Conservation (phyloP, 2,113 vertebrate genomes). For the Hyaena hyaena region DNA sequence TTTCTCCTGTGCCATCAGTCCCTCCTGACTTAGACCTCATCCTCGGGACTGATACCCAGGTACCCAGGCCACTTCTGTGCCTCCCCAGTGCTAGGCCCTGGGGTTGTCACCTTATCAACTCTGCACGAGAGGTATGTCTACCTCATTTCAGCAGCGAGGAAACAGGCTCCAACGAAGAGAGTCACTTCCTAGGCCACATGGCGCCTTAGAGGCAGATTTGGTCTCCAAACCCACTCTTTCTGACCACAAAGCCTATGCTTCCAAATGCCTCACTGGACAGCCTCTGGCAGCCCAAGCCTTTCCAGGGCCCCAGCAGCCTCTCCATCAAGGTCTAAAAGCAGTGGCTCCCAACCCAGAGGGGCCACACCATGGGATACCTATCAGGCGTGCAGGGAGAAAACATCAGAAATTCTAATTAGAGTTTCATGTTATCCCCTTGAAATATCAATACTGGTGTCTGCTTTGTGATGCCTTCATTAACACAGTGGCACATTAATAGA, state of each 20-base stretch:
- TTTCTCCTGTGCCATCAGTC: accelerated
- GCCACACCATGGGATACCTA: not conserved
- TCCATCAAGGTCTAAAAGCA: not conserved
- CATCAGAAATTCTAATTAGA: not conserved
- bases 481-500: not conserved
- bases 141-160: not conserved
- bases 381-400: not conserved
- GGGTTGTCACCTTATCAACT: accelerated
- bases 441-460: not conserved
- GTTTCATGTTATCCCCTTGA: not conserved
- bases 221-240: not conserved
- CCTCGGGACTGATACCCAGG: not conserved
- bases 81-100: not conserved
- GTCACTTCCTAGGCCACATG: not conserved
- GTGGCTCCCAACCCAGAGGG: not conserved
- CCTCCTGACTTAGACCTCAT: not conserved
- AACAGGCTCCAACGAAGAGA: no score
- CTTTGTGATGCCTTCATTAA: not conserved
- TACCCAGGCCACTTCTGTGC: not conserved
- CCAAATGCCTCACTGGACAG: accelerated
- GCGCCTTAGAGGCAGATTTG: not conserved
- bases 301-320: no score
- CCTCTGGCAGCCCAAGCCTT: not conserved
- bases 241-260: not conserved
- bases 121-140: accelerated